These are phyloP conservation scores for Theocolax elegans DNA, from an alignment of 1,140 invertebrate species.

Conservation along the genomic window DNA sequence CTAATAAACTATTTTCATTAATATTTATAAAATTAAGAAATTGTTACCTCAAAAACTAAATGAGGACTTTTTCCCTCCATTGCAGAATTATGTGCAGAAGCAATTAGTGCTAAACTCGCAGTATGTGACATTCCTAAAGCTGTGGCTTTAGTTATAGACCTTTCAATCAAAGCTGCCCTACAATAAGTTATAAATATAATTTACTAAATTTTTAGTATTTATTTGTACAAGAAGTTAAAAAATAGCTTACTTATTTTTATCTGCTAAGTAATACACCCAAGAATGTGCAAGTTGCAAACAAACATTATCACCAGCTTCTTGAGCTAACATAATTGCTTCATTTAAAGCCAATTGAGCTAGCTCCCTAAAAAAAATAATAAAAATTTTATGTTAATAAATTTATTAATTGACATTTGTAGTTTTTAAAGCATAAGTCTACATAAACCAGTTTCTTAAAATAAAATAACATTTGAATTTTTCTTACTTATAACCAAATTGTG, in stretches of 20 bases:
- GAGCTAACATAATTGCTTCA: constrained; percentile 88
- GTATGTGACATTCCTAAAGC: constrained; percentile 63
- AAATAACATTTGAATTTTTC: constrained; percentile 44
- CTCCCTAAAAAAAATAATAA: constrained; percentile 67
- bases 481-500: constrained; percentile 86
- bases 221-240: background rate
- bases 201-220: constrained; percentile 48
- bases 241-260: constrained; percentile 62
- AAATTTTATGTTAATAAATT: constrained; percentile 27
- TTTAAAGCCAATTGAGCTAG: constrained; percentile 82
- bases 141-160: constrained; percentile 64
- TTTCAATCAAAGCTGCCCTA: constrained; percentile 62
- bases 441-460: constrained; percentile 20
- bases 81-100: constrained; percentile 62
- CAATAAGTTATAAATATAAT: constrained; percentile 28
- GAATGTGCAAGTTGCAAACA: constrained; percentile 87
- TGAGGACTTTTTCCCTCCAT: constrained; percentile 61
- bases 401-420: too few species aligned
- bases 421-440: too few species aligned
- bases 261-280: constrained; percentile 79
- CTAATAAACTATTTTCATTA: too few species aligned
- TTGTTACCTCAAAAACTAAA: constrained; percentile 60
- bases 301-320: constrained; percentile 85
- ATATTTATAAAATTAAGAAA: too few species aligned
- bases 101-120: constrained; percentile 63